Conservation (phyloP, 2,113 vertebrate species). For the Murina feae region DNA sequence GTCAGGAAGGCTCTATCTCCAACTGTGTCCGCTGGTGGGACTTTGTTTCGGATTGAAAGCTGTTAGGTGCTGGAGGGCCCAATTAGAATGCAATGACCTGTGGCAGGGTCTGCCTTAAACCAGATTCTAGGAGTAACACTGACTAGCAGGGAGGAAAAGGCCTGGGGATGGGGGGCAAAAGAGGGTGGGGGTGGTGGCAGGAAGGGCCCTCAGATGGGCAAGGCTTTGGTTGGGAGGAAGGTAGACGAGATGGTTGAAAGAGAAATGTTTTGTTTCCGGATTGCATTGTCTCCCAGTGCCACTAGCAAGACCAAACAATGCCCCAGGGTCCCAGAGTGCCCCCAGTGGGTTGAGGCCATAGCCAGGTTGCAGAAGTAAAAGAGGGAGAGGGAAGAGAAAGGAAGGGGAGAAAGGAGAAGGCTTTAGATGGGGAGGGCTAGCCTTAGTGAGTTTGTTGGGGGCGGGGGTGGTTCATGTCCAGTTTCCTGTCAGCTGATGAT, state of each 20-base stretch:
- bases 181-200: too few relatives aligned
- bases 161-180: not conserved
- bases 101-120: not conserved
- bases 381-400: not conserved
- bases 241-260: not conserved
- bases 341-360: not conserved
- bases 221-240: not conserved
- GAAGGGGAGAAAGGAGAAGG: not conserved
- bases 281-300: not conserved
- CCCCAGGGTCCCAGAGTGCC: not conserved
- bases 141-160: not conserved
- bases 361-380: not conserved
- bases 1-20: not conserved
- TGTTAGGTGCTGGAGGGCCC: not conserved
- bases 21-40: not conserved
- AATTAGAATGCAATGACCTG: constrained; percentile 31
- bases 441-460: not conserved
- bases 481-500: accelerated
- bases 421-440: not conserved
- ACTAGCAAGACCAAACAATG: not conserved
- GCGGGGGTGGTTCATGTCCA: accelerated
- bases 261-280: not conserved
- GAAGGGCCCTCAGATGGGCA: not conserved
- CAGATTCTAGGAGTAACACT: not conserved
- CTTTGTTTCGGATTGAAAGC: not conserved